Evolutionary conservation across 2,888 invertebrate genomes (phyloP).

Genomic region (Auanema freiburgensis): DNA sequence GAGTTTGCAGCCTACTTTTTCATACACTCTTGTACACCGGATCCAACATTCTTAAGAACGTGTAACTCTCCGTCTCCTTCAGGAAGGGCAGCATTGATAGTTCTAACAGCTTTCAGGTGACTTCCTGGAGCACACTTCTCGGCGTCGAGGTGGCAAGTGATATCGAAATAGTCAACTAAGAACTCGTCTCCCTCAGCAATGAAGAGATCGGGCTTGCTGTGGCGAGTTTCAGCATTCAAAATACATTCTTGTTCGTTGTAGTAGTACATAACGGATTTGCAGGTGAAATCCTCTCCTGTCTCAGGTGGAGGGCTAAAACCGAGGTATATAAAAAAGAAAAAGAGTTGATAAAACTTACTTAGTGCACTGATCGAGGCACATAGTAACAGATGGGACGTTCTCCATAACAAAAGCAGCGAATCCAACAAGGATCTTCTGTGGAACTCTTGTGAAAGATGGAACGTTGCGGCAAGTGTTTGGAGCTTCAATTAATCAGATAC

Average conservation of each 20-base stretch:
- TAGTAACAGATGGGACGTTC: constrained; percentile 63
- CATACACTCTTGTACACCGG: constrained; percentile 51
- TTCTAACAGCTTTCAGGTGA: constrained; percentile 50
- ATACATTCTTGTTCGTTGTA: constrained; percentile 65
- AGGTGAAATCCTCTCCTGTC: constrained; percentile 61
- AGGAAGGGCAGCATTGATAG: constrained; percentile 61
- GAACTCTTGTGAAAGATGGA: constrained; percentile 61
- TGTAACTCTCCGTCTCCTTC: constrained; percentile 61
- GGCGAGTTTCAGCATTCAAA: constrained; percentile 62
- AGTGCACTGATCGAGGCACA: constrained; percentile 64
- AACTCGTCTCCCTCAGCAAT: constrained; percentile 61
- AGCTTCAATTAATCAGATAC: constrained; percentile 37
- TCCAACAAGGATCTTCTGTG: constrained; percentile 64
- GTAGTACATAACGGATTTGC: constrained; percentile 65
- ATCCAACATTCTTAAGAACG: constrained; percentile 51
- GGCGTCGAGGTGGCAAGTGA: constrained; percentile 56
- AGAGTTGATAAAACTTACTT: constrained; percentile 41
- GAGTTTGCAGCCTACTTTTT: constrained; percentile 16
- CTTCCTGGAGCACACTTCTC: constrained; percentile 60
- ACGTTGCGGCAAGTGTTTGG: constrained; percentile 62
- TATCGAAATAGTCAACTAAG: constrained; percentile 64
- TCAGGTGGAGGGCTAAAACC: constrained; percentile 62
- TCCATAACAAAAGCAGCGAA: constrained; percentile 65
- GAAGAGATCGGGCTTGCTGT: constrained; percentile 62
- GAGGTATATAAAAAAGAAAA: not conserved